Evolutionary conservation across 1,140 invertebrate genomes (phyloP).

Genomic region (Homalodisca vitripennis): DNA sequence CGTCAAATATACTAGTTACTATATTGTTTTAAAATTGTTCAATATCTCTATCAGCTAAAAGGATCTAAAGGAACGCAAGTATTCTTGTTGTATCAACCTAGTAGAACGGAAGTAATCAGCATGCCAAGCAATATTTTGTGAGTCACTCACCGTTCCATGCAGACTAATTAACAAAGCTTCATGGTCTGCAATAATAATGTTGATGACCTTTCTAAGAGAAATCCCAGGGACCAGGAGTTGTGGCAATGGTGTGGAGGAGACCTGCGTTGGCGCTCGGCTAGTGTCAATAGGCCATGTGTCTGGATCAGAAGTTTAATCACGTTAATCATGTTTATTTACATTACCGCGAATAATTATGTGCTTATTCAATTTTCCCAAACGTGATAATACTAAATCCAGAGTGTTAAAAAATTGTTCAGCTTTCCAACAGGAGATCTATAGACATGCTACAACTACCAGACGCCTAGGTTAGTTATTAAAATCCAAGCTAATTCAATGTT

Average conservation of each 20-base stretch:
- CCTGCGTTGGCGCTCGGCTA: background rate
- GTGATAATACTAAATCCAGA: background rate
- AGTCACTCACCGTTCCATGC: background rate
- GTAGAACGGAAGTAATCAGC: too few relatives aligned
- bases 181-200: conserved; percentile 9
- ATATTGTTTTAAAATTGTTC: background rate
- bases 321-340: background rate
- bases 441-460: background rate
- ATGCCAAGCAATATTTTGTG: too few relatives aligned
- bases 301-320: background rate
- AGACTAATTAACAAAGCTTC: too few relatives aligned
- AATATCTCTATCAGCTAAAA: background rate
- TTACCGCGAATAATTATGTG: background rate
- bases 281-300: background rate
- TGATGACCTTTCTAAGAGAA: background rate
- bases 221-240: background rate
- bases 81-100: background rate
- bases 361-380: background rate
- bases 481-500: background rate
- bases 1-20: background rate
- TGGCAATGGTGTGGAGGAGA: background rate
- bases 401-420: background rate
- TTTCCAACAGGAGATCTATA: background rate
- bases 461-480: background rate
- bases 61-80: background rate